phyloP scores from a whole-genome alignment of 2,888 invertebrate genomes.

The Nephrocerus scutellatus region DNA sequence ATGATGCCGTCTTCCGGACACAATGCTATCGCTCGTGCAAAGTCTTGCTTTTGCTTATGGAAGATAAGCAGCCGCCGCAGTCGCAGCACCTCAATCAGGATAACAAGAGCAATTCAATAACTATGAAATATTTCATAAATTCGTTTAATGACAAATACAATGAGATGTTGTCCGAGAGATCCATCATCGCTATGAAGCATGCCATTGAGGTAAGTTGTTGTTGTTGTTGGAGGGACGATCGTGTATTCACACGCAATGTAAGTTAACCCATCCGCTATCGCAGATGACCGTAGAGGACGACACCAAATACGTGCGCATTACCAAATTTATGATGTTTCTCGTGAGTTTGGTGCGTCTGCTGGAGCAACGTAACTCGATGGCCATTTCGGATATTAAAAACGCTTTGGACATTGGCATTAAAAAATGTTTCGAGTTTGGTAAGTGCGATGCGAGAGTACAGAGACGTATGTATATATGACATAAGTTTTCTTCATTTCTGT shows the following conservation, averaged over 20 bases:
- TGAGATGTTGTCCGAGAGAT: constrained; percentile 31
- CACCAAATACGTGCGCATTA: constrained; percentile 31
- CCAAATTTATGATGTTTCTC: constrained; percentile 39
- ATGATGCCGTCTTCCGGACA: constrained; percentile 40
- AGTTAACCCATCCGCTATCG: neutral
- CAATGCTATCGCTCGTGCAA: constrained; percentile 42
- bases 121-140: constrained; percentile 32
- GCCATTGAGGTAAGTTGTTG: constrained; percentile 36
- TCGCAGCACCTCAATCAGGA: constrained; percentile 23
- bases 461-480: neutral
- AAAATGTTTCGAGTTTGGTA: constrained; percentile 40
- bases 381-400: constrained; percentile 39
- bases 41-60: constrained; percentile 24
- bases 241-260: neutral
- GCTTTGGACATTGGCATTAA: constrained; percentile 34
- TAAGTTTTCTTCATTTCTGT: neutral
- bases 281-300: constrained; percentile 35
- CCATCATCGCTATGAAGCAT: constrained; percentile 43
- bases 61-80: neutral
- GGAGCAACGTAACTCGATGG: constrained; percentile 36
- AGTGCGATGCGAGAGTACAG: neutral
- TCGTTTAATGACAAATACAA: constrained; percentile 36
- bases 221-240: neutral
- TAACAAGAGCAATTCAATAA: constrained; percentile 25
- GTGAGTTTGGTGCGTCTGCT: constrained; percentile 37